Evolutionary conservation across 1,140 invertebrate genomes (phyloP).

Genomic region (Platyura marginata): DNA sequence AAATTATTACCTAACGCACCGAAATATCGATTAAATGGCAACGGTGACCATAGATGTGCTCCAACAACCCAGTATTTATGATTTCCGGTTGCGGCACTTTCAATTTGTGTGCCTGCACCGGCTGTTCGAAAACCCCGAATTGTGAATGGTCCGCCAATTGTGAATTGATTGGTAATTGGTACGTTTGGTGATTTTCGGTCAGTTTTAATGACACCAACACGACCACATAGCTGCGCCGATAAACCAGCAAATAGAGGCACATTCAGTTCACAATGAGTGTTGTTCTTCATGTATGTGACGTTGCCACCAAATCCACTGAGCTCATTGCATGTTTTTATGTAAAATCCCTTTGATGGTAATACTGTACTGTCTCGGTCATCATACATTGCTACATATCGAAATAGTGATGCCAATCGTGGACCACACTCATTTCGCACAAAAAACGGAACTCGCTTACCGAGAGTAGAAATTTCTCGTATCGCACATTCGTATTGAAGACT

Average conservation of each 20-base stretch:
- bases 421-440: conserved; percentile 19
- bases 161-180: conserved; percentile 19
- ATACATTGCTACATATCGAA: conserved; percentile 17
- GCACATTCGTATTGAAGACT: conserved; percentile 22
- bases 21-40: conserved; percentile 18
- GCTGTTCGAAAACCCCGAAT: conserved; percentile 19
- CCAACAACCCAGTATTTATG: conserved; percentile 21
- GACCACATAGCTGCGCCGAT: conserved; percentile 18
- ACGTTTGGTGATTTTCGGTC: conserved; percentile 15
- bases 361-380: conserved; percentile 19
- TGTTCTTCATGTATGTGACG: conserved; percentile 16
- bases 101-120: conserved; percentile 16
- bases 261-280: conserved; percentile 19
- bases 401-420: conserved; percentile 17
- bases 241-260: conserved; percentile 15
- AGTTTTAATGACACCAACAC: conserved; percentile 15
- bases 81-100: conserved; percentile 19
- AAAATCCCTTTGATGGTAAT: conserved; percentile 18
- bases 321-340: conserved; percentile 17
- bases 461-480: conserved; percentile 14
- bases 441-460: conserved; percentile 19
- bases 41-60: conserved; percentile 18
- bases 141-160: conserved; percentile 20
- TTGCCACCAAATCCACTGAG: conserved; percentile 21
- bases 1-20: conserved; percentile 19